Evolutionary conservation across 2,797 vertebrate species (phyloP).

Genomic region (Okamejei kenojei): DNA sequence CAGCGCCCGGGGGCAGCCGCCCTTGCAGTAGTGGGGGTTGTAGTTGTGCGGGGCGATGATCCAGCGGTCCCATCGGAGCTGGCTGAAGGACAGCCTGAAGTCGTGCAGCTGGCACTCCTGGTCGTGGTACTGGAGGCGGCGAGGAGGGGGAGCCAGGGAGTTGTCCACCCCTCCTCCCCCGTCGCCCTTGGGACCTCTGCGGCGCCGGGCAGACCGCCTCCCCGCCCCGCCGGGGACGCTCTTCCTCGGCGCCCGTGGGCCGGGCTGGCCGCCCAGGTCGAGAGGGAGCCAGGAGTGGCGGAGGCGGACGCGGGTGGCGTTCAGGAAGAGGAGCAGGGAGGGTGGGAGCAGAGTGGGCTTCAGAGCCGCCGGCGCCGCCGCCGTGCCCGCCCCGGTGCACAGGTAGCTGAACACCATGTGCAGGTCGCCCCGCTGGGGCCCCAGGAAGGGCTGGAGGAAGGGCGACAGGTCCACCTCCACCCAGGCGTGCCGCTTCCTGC

Average conservation of each 20-base stretch:
- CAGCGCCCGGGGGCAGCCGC: constrained; percentile 71
- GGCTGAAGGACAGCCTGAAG: constrained; percentile 80
- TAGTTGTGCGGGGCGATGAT: constrained; percentile 84
- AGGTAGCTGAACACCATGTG: constrained; percentile 72
- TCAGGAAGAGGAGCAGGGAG: constrained; percentile 81
- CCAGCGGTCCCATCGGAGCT: constrained; percentile 86
- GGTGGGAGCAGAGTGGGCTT: constrained; percentile 58
- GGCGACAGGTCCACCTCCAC: constrained; percentile 77
- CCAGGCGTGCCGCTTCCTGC: constrained; percentile 61
- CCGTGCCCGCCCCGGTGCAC: constrained; percentile 53
- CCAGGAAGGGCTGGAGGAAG: constrained; percentile 71
- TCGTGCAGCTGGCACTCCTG: constrained; percentile 81
- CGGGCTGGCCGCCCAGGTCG: not conserved
- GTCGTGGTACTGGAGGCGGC: constrained; percentile 63
- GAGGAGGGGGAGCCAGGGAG: constrained; percentile 53
- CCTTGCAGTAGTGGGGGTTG: constrained; percentile 88
- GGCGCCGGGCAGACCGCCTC: constrained; percentile 49
- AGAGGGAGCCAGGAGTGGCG: constrained; percentile 53
- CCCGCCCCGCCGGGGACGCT: constrained; percentile 37
- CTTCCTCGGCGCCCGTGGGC: constrained; percentile 38
- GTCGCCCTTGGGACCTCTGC: constrained; percentile 54
- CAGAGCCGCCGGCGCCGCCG: constrained; percentile 44
- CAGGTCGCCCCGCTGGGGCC: constrained; percentile 59
- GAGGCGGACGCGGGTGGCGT: constrained; percentile 69
- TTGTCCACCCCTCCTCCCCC: constrained; percentile 47